A percentile compares a stretch with the other conserved stretches of the same genome.
phyloP scores from a whole-genome alignment of 2,888 invertebrate genomes.

The Exocentrus adspersus region DNA sequence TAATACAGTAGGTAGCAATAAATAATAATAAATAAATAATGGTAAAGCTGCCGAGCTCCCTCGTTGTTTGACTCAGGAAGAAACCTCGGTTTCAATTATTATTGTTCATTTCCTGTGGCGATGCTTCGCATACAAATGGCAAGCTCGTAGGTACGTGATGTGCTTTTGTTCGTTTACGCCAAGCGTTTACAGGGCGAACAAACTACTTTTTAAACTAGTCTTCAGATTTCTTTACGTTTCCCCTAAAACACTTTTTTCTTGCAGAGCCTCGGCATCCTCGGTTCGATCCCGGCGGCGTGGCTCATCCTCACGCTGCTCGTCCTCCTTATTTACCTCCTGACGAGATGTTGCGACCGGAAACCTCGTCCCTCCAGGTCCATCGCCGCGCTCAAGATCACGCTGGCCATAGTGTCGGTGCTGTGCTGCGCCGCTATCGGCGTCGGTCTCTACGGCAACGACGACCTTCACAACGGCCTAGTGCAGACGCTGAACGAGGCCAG shows the following conservation, averaged over 20 bases:
- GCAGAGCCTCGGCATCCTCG: conserved; percentile 92
- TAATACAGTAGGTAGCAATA: no score
- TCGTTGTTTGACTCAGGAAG: no score
- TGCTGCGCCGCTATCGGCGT: conserved; percentile 89
- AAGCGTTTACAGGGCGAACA: no score
- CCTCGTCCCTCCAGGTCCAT: conserved; percentile 89
- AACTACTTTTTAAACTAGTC: no score
- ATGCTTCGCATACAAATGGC: no score
- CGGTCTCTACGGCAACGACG: conserved; percentile 94
- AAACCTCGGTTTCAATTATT: no score
- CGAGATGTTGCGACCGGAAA: conserved; percentile 94
- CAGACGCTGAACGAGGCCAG: conserved; percentile 70
- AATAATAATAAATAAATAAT: no score
- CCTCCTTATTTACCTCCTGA: conserved; percentile 90
- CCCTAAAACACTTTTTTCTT: conserved; percentile 45
- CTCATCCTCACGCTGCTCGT: conserved; percentile 89
- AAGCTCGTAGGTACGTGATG: no score
- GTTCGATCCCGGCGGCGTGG: conserved; percentile 93
- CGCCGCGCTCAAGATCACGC: conserved; percentile 83
- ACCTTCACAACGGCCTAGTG: conserved; percentile 89
- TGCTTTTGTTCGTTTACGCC: no score
- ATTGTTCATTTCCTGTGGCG: no score
- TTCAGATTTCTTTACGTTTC: not conserved
- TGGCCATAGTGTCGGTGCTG: conserved; percentile 84
- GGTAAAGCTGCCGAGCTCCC: no score